Conservation (phyloP, 2,888 invertebrate genomes). For the Agapostemon virescens region DNA sequence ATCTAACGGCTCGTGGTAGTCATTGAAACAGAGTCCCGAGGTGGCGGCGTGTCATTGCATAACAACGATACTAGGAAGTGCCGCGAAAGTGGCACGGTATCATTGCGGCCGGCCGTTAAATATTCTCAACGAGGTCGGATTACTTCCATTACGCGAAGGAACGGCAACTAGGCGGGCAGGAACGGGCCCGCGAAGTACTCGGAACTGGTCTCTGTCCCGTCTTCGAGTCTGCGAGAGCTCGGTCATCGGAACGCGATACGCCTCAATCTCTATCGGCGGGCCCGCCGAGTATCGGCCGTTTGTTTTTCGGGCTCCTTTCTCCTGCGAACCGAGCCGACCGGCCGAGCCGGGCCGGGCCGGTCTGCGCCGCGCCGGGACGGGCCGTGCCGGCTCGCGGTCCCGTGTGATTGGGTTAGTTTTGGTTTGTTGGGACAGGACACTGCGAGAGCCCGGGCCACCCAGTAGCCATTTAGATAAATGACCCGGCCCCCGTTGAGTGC, state of each 20-base stretch:
- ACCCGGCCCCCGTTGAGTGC: constrained; percentile 77
- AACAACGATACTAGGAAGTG: constrained; percentile 68
- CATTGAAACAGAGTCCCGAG: constrained; percentile 60
- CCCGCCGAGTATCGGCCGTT: constrained; percentile 44
- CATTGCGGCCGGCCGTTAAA: constrained; percentile 66
- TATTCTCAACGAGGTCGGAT: constrained; percentile 70
- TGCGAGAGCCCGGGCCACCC: constrained; percentile 72
- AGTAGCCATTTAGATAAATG: constrained; percentile 80
- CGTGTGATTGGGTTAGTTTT: constrained; percentile 76
- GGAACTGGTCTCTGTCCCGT: constrained; percentile 26
- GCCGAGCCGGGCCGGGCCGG: constrained; percentile 20
- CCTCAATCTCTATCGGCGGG: constrained; percentile 47
- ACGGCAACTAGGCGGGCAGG: constrained; percentile 49
- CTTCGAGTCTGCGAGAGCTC: neutral
- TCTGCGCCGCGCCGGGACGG: neutral
- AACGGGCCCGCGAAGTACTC: constrained; percentile 39
- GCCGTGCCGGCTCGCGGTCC: constrained; percentile 37
- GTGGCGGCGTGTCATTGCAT: constrained; percentile 64
- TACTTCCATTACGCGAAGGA: constrained; percentile 65
- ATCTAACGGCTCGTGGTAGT: constrained; percentile 43
- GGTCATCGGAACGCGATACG: constrained; percentile 21
- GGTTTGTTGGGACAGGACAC: constrained; percentile 71
- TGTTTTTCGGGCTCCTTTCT: constrained; percentile 53
- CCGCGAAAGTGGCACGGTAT: constrained; percentile 66
- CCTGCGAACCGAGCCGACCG: constrained; percentile 38